phyloP scores from a whole-genome alignment of 2,113 vertebrate genomes.

The Nanorana parkeri region DNA sequence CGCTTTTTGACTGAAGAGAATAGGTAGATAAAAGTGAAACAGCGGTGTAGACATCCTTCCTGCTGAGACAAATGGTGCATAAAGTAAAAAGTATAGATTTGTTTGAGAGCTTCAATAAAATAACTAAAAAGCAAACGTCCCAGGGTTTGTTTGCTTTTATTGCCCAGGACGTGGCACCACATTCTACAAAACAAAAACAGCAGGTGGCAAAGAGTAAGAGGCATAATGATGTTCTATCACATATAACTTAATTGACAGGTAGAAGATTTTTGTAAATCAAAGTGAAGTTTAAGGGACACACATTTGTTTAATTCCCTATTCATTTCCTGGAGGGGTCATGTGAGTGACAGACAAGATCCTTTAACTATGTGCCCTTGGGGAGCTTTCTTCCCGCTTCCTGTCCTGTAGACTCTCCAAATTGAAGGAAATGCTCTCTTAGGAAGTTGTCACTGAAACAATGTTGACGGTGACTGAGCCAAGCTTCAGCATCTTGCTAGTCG shows the following conservation, averaged over 20 bases:
- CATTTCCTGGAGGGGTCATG: too few species aligned
- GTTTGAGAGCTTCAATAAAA: conserved; percentile 49
- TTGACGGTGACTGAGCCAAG: too few species aligned
- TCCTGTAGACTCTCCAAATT: too few species aligned
- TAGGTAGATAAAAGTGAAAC: conserved; percentile 56
- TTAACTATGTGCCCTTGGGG: too few species aligned
- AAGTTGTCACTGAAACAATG: too few species aligned
- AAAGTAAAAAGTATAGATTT: conserved; percentile 3
- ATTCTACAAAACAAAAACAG: background rate
- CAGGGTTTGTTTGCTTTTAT: conserved; percentile 21
- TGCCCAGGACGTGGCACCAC: background rate
- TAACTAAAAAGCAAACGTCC: conserved; percentile 2
- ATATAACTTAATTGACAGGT: background rate
- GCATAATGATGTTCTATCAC: background rate
- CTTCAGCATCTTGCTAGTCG: too few species aligned
- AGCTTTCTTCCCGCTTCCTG: too few species aligned
- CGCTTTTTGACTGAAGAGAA: conserved; percentile 52
- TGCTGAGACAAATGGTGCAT: conserved; percentile 28
- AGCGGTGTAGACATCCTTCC: conserved; percentile 56
- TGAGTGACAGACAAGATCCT: too few species aligned
- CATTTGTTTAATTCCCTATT: too few species aligned
- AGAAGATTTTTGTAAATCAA: background rate
- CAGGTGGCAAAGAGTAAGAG: conserved; percentile 8
- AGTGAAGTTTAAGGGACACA: too few species aligned
- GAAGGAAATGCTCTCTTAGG: too few species aligned